Evolutionary conservation across 2,797 vertebrate species (phyloP).

Genomic region (Anguilla pacifica): DNA sequence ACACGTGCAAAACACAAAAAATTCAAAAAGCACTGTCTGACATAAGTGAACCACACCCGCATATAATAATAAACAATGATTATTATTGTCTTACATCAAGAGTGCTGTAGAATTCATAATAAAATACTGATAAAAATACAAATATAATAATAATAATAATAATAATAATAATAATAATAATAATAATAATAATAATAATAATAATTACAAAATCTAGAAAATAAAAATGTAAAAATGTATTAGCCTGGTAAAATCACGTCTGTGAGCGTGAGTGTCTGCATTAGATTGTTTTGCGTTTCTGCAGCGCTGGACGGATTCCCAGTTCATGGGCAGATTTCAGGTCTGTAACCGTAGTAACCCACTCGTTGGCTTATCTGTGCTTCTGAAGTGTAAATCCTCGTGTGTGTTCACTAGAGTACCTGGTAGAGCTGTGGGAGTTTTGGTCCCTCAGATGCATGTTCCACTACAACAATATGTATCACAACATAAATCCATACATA

Average conservation of each 20-base stretch:
- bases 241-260: not conserved
- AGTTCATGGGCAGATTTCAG: slow-evolving; percentile 32
- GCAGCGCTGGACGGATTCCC: slow-evolving; percentile 27
- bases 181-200: not conserved
- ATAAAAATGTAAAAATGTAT: not conserved
- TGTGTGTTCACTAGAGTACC: slow-evolving; percentile 19
- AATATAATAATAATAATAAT: no score
- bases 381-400: slow-evolving; percentile 11
- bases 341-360: slow-evolving; percentile 37
- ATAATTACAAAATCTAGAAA: not conserved
- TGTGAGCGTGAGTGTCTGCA: not conserved
- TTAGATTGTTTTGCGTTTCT: slow-evolving; percentile 16
- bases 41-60: not conserved
- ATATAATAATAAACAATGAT: not conserved
- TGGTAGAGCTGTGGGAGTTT: slow-evolving; percentile 19
- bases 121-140: not conserved
- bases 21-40: slow-evolving; percentile 56
- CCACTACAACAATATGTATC: slow-evolving; percentile 17
- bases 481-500: not conserved
- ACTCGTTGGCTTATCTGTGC: slow-evolving; percentile 22
- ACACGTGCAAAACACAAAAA: slow-evolving; percentile 21
- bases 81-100: not conserved
- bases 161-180: not conserved
- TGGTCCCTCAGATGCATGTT: slow-evolving; percentile 19
- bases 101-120: not conserved